Percentiles rank a stretch among this genome's conserved stretches.
Conservation (phyloP, 2,113 vertebrate species). For the Actenoides lindsayi region DNA sequence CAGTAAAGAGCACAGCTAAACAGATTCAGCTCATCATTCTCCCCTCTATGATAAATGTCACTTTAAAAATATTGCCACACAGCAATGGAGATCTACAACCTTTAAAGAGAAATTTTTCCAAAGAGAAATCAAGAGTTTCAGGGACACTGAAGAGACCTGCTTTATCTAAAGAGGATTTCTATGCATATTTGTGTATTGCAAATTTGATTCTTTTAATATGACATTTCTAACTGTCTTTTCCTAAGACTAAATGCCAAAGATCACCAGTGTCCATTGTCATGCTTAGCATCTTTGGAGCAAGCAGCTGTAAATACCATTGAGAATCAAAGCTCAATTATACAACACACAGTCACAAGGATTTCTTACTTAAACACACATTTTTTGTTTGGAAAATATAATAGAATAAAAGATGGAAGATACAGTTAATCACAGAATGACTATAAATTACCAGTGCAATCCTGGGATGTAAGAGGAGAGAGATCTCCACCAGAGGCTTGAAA, state of each 20-base stretch:
- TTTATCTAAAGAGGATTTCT: neutral
- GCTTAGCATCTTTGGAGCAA: neutral
- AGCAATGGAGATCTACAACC: neutral
- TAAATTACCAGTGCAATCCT: neutral
- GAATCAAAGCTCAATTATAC: neutral
- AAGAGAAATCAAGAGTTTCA: neutral
- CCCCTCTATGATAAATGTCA: neutral
- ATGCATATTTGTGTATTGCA: neutral
- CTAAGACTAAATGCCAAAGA: neutral
- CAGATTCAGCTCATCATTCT: neutral
- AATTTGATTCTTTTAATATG: neutral
- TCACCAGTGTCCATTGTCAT: neutral
- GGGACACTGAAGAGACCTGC: neutral
- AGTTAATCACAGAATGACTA: neutral
- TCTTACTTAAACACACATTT: neutral
- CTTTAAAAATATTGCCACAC: neutral
- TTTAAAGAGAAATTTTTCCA: neutral
- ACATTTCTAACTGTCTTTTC: neutral
- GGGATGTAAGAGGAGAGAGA: neutral
- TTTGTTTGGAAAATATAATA: neutral
- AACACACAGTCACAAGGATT: neutral
- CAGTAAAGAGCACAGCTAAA: slow-evolving; percentile 15
- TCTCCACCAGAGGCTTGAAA: neutral
- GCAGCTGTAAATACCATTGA: neutral
- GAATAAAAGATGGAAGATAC: neutral